Evolutionary conservation across 1,140 invertebrate species (phyloP).

Genomic region (Homarus americanus): DNA sequence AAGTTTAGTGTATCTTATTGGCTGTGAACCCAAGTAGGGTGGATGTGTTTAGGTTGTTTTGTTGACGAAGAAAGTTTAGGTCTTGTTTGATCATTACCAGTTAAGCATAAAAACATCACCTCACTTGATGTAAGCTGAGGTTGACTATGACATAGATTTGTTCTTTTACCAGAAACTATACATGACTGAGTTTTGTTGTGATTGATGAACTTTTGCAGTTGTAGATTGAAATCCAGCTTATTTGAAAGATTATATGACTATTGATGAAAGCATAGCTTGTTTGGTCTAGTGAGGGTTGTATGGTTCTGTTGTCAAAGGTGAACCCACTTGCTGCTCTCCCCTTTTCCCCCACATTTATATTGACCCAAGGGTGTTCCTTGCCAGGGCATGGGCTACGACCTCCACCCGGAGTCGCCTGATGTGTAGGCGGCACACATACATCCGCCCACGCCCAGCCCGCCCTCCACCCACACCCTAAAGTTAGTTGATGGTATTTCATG

Average conservation of each 20-base stretch:
- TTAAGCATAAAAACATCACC: too few relatives aligned
- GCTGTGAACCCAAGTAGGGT: too few relatives aligned
- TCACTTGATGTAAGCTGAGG: too few relatives aligned
- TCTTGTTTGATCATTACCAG: too few relatives aligned
- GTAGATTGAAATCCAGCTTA: too few relatives aligned
- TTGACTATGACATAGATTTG: too few relatives aligned
- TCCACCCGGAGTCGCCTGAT: slow-evolving; percentile 74
- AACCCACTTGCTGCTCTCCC: not conserved
- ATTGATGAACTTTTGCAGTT: too few relatives aligned
- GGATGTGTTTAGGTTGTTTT: too few relatives aligned
- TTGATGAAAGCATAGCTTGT: not conserved
- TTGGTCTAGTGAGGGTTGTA: not conserved
- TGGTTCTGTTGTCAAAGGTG: not conserved
- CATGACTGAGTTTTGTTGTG: too few relatives aligned
- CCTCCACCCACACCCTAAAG: slow-evolving; percentile 73
- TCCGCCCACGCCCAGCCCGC: slow-evolving; percentile 66
- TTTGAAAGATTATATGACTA: not conserved
- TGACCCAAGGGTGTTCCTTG: slow-evolving; percentile 59
- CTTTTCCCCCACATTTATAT: not conserved
- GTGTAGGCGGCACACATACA: slow-evolving; percentile 72
- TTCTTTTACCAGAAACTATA: too few relatives aligned
- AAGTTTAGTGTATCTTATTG: too few relatives aligned
- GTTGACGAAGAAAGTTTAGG: too few relatives aligned
- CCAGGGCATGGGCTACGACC: slow-evolving; percentile 75
- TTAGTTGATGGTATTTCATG: slow-evolving; percentile 62